phyloP scores from a whole-genome alignment of 2,888 invertebrate genomes.

The Napeogenes sylphis region DNA sequence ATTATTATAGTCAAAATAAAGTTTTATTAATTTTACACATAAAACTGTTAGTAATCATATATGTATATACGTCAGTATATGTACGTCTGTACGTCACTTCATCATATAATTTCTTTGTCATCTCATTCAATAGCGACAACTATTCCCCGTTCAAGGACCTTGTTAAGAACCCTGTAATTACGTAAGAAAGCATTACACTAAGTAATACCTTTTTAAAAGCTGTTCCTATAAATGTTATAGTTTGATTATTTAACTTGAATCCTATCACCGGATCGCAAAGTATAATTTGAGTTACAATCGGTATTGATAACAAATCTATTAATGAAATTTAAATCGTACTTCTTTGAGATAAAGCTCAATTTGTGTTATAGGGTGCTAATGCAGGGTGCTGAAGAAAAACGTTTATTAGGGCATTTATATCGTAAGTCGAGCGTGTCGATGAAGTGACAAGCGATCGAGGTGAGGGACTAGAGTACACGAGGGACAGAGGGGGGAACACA shows the following conservation, averaged over 20 bases:
- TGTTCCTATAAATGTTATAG: neutral
- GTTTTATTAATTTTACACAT: too few species aligned
- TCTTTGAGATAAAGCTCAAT: conserved; percentile 26
- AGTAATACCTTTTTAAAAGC: conserved; percentile 3
- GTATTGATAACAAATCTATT: neutral
- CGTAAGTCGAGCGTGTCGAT: conserved; percentile 60
- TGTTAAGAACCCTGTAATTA: too few species aligned
- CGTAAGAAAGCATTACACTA: neutral
- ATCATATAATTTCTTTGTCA: too few species aligned
- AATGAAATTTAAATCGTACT: conserved; percentile 22
- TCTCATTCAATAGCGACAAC: too few species aligned
- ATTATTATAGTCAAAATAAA: too few species aligned
- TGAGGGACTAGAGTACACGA: conserved; percentile 18
- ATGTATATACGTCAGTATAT: too few species aligned
- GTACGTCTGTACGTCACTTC: too few species aligned
- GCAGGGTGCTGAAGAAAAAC: conserved; percentile 54
- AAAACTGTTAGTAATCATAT: too few species aligned
- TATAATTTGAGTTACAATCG: neutral
- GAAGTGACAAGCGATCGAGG: conserved; percentile 65
- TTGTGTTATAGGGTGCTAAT: conserved; percentile 37
- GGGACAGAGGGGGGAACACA: too few species aligned
- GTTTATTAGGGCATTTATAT: conserved; percentile 68
- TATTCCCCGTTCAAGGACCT: too few species aligned
- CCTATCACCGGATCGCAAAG: neutral
- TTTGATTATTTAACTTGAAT: neutral